Conservation (phyloP, 2,888 invertebrate species). For the Chalcis sispes region DNA sequence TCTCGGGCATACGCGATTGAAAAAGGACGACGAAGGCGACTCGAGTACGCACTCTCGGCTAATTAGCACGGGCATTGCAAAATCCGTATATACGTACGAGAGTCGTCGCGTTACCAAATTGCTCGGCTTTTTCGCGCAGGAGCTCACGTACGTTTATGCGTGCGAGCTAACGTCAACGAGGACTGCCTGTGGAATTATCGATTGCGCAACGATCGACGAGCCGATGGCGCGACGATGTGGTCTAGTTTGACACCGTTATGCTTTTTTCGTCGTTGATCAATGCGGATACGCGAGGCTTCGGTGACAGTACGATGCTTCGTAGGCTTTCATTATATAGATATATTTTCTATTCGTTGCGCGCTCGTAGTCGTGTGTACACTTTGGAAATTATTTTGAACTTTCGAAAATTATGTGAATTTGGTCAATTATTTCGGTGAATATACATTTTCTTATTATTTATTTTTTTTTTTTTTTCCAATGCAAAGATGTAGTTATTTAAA, state of each 20-base stretch:
- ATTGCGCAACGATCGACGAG: slow-evolving; percentile 18
- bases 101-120: slow-evolving; percentile 35
- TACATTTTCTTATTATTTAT: neutral
- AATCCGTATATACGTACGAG: slow-evolving; percentile 12
- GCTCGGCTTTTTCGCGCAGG: slow-evolving; percentile 17
- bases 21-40: neutral
- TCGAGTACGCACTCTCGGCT: slow-evolving; percentile 18
- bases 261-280: neutral
- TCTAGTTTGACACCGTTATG: neutral
- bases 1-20: slow-evolving; percentile 24
- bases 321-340: neutral
- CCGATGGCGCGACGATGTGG: neutral
- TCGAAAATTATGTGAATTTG: no score
- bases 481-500: no score
- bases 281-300: neutral
- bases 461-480: no score
- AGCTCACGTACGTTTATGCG: no score
- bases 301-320: neutral
- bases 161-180: slow-evolving; percentile 17
- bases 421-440: no score
- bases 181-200: slow-evolving; percentile 12
- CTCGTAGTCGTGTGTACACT: no score
- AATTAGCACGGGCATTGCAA: slow-evolving; percentile 52
- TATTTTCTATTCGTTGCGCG: neutral
- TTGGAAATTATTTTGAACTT: no score